These are phyloP conservation scores for Acanthornis magna DNA, from an alignment of 2,797 vertebrate genomes.

Conservation along the genomic window DNA sequence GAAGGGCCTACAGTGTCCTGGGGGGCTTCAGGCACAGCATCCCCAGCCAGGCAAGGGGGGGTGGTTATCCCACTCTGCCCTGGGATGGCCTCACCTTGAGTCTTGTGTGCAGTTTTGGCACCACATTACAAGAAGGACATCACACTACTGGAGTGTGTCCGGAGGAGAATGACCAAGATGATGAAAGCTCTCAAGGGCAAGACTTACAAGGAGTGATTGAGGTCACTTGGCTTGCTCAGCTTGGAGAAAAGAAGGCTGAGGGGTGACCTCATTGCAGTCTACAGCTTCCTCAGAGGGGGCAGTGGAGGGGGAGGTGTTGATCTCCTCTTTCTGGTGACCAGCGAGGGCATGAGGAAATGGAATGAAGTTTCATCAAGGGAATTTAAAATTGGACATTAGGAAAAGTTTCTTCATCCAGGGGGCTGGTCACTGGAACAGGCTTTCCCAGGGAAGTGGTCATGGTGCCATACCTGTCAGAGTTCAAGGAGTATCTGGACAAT, in stretches of 20 bases:
- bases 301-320: neutral
- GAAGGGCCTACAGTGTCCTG: fast-evolving
- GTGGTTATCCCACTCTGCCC: neutral
- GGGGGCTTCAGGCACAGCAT: neutral
- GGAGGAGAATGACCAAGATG: neutral
- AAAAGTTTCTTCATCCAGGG: neutral
- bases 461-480: neutral
- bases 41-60: fast-evolving
- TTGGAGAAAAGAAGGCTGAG: neutral
- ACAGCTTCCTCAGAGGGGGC: neutral
- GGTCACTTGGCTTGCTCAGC: neutral
- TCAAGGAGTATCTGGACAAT: neutral
- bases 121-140: neutral
- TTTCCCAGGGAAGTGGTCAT: neutral
- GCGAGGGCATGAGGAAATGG: neutral
- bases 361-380: neutral
- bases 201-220: neutral
- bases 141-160: neutral
- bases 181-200: neutral
- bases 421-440: neutral
- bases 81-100: fast-evolving
- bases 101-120: neutral
- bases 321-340: neutral
- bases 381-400: neutral
- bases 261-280: neutral